Base-by-base conservation (phyloP, 2,113 vertebrate species). In the Promerops cafer region DNA sequence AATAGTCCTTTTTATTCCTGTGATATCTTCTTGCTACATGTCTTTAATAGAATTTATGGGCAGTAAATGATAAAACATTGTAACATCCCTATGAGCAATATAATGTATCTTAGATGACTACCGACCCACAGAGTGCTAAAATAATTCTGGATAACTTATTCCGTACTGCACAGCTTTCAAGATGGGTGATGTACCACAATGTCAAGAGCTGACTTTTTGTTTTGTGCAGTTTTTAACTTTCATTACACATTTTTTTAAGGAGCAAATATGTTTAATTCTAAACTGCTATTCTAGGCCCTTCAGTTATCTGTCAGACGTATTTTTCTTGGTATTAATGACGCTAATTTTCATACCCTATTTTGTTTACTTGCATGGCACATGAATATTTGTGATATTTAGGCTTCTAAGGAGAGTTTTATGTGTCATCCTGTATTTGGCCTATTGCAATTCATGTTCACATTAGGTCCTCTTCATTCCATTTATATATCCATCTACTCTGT, bases 331-430 rank as follows among this genome's bases (percentile, higher is more conserved):
- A 90, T 86, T 87, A 86, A 33, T 96, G 64, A 83, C 91, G 92
- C 89, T 94, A 27, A 88, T 89, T 96, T 95, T 92, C 63, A 74
- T 80, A 60, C 35, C 92, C 54, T 92, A 44, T 57, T 89, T 83
- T 95, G 72, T 93, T 95, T 75, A 63, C 52, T 91, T 78, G 59
- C 80, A 94, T 90, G 71, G 89, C 84, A 93, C 49, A 54, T 90
- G 93, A 94, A 88, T 91, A 79, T 86, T 93, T 96, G 59, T 95
- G 87, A 96, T 82, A 95, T 97, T 97, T 94, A 88, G 18, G 11
- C 86, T 97, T 83, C 53, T 50, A 94, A 95, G 78, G 65, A 96
- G 60, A 96, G 19, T 91, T 97, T 94, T 94, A 83, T 91, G 61
- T 87, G 84, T 59, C 71, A 78, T 91, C 53, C 50, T 95, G 70